Conservation (phyloP, 2,888 invertebrate genomes). For the Adineta ricciae region DNA sequence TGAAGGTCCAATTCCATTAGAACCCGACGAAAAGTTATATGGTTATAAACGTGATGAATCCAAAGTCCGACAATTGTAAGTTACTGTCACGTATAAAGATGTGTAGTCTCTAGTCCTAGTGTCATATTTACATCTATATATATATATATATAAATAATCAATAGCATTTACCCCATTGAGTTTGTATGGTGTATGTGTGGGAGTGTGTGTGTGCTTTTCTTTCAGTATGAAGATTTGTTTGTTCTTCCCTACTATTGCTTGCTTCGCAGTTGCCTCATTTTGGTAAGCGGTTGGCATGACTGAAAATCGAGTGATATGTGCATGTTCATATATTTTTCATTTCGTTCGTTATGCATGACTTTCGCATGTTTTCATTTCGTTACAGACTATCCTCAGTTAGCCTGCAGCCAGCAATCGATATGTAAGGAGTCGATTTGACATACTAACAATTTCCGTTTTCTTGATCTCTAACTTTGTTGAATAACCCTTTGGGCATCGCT, state of each 20-base stretch:
- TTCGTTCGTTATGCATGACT: not conserved
- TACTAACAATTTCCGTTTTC: not conserved
- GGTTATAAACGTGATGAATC: conserved; percentile 16
- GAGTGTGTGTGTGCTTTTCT: not conserved
- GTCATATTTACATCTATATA: not conserved
- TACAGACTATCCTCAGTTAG: not conserved
- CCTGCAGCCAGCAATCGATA: not conserved
- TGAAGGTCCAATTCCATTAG: not conserved
- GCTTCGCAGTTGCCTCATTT: not conserved
- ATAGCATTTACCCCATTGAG: too few species aligned
- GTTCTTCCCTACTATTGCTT: conserved; percentile 14
- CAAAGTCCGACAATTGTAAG: conserved; percentile 18
- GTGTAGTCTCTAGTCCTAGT: not conserved
- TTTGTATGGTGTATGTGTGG: not conserved
- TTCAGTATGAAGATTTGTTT: not conserved
- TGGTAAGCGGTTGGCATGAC: not conserved
- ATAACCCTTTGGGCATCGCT: too few species aligned
- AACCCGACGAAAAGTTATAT: conserved; percentile 8
- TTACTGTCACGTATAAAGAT: not conserved
- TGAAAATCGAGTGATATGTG: not conserved
- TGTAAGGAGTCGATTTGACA: not conserved
- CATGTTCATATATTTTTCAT: not conserved
- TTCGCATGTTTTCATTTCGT: not conserved
- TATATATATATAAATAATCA: too few species aligned
- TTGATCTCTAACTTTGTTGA: too few species aligned